Percentiles rank a stretch among this genome's conserved stretches.
Evolutionary conservation across 2,888 invertebrate species (phyloP).

Genomic region (Synanthedon myopaeformis): DNA sequence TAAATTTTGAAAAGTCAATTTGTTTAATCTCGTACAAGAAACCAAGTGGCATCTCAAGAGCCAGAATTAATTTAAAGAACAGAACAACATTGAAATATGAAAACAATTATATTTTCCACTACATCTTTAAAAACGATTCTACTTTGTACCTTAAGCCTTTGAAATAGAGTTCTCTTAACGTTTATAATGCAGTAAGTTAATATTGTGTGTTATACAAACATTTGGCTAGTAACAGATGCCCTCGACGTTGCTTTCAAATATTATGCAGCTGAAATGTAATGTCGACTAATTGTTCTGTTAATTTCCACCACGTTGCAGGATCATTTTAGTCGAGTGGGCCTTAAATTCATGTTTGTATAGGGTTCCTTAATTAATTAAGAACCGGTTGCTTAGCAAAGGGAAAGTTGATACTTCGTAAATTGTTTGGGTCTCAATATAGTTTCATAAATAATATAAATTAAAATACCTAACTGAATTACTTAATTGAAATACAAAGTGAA

Average conservation of each 20-base stretch:
- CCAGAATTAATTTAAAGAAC: slow-evolving; percentile 64
- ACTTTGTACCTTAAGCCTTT: slow-evolving; percentile 17
- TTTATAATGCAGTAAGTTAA: slow-evolving; percentile 6
- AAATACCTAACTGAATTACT: too few relatives aligned
- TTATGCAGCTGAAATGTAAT: slow-evolving; percentile 40
- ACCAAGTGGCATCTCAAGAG: slow-evolving; percentile 47
- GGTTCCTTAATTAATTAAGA: too few relatives aligned
- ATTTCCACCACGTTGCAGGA: slow-evolving; percentile 21
- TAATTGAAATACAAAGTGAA: too few relatives aligned
- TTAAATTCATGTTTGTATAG: too few relatives aligned
- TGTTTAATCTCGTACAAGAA: slow-evolving; percentile 44
- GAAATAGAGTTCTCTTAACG: slow-evolving; percentile 7
- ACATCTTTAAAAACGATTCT: neutral
- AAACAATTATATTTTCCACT: slow-evolving; percentile 5
- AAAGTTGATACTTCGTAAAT: too few relatives aligned
- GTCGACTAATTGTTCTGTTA: slow-evolving; percentile 53
- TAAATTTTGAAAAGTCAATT: slow-evolving; percentile 26
- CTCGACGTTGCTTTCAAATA: slow-evolving; percentile 40
- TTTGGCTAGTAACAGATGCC: slow-evolving; percentile 59
- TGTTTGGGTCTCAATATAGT: too few relatives aligned
- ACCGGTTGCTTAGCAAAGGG: too few relatives aligned
- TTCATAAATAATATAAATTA: too few relatives aligned
- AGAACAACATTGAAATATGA: slow-evolving; percentile 33
- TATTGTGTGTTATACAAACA: slow-evolving; percentile 25
- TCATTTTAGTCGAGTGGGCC: neutral